These are phyloP conservation scores for Conus canariensis DNA, from an alignment of 2,888 invertebrate species.

Conservation along the genomic window DNA sequence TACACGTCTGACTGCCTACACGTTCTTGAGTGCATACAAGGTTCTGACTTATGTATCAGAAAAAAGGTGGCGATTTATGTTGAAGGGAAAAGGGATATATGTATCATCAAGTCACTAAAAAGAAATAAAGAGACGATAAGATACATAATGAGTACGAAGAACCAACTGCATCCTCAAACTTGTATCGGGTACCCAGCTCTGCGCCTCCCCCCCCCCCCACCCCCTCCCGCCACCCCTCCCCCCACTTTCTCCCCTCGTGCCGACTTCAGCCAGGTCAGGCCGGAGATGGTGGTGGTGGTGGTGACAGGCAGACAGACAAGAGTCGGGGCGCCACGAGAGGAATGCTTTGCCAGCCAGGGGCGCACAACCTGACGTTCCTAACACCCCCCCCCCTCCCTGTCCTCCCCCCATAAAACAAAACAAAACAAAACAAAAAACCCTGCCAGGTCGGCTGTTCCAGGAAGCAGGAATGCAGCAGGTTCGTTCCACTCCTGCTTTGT, in stretches of 20 bases:
- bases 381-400: not conserved
- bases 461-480: not conserved
- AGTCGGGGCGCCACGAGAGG: not conserved
- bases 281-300: not conserved
- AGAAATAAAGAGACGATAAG: no score
- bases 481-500: not conserved
- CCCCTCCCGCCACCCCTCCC: not conserved
- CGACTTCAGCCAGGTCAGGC: not conserved
- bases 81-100: no score
- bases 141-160: no score
- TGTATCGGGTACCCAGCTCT: not conserved
- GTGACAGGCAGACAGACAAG: not conserved
- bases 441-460: not conserved
- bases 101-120: no score
- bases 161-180: no score
- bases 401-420: not conserved
- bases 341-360: slow-evolving; percentile 26
- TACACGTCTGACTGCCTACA: no score
- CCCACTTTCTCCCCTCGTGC: no score
- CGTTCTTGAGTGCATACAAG: no score
- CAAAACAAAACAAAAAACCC: not conserved
- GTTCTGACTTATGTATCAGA: no score
- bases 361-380: not conserved
- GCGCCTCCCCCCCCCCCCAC: not conserved
- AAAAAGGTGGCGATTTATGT: no score